These are phyloP conservation scores for Daktulosphaira vitifoliae DNA, from an alignment of 1,140 invertebrate species.

Conservation along the genomic window DNA sequence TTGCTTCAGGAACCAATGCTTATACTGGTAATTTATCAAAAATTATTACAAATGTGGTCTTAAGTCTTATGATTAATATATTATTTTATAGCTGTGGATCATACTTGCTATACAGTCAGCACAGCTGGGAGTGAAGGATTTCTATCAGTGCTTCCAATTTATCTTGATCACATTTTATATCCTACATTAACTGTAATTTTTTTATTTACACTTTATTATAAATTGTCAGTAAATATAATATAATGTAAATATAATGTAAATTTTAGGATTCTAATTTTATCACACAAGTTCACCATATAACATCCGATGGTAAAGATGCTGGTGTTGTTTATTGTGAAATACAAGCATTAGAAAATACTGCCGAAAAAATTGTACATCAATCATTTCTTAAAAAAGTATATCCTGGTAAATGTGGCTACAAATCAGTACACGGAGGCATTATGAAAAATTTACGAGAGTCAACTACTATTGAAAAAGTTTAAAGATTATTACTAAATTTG, in stretches of 20 bases:
- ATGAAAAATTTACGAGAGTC: conserved; percentile 73
- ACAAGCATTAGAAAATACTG: conserved; percentile 74
- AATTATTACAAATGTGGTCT: not conserved
- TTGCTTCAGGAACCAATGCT: conserved; percentile 84
- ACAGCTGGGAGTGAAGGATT: conserved; percentile 82
- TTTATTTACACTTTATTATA: no score
- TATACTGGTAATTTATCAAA: conserved; percentile 49
- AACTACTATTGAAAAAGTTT: conserved; percentile 71
- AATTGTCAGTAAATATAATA: no score
- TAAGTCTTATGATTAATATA: not conserved
- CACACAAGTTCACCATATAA: conserved; percentile 88
- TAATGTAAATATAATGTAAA: no score
- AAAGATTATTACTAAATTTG: no score
- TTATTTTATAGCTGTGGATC: conserved; percentile 56
- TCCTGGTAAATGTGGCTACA: conserved; percentile 71
- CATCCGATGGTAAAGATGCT: conserved; percentile 74
- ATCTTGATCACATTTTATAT: conserved; percentile 80
- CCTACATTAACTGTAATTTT: conserved; percentile 67
- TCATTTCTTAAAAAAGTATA: conserved; percentile 61
- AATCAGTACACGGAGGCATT: conserved; percentile 72
- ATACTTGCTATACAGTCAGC: conserved; percentile 80
- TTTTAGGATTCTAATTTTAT: conserved; percentile 65
- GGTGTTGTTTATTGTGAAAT: conserved; percentile 93
- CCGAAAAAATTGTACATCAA: conserved; percentile 54
- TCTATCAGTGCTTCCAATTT: conserved; percentile 77